Conservation (phyloP, 2,113 vertebrate genomes). For the Hydropotes inermis region DNA sequence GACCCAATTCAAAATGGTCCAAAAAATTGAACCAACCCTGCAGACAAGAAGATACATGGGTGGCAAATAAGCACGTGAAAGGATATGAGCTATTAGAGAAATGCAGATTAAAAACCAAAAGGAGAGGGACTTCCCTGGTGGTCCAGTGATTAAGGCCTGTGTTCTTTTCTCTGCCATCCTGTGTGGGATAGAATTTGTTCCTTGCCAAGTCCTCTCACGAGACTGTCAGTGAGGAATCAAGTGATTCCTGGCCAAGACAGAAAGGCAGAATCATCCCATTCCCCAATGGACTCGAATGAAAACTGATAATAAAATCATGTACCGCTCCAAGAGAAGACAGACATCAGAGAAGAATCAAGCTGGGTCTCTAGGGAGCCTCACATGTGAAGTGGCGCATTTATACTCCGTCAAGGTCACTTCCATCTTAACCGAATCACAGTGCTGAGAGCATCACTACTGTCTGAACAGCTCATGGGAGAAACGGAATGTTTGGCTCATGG, state of each 20-base stretch:
- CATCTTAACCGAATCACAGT: neutral
- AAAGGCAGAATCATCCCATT: neutral
- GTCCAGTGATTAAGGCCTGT: neutral
- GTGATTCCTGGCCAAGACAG: neutral
- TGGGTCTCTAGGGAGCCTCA: neutral
- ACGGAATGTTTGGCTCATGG: neutral
- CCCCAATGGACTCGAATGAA: neutral
- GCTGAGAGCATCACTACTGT: neutral
- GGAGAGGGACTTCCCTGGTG: neutral
- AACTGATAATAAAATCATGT: neutral
- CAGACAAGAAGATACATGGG: neutral
- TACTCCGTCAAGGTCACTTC: neutral
- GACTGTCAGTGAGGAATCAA: neutral
- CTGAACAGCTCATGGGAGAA: neutral
- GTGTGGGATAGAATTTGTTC: neutral
- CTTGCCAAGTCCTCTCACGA: neutral
- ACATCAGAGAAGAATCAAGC: neutral
- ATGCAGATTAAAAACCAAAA: neutral
- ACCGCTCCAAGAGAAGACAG: neutral
- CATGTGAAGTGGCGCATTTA: neutral
- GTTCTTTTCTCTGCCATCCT: neutral
- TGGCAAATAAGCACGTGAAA: neutral
- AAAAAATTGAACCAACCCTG: neutral
- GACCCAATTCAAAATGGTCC: neutral
- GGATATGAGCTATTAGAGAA: neutral